These are phyloP conservation scores for Puntigrus tetrazona DNA, from an alignment of 2,113 vertebrate genomes.

Conservation along the genomic window DNA sequence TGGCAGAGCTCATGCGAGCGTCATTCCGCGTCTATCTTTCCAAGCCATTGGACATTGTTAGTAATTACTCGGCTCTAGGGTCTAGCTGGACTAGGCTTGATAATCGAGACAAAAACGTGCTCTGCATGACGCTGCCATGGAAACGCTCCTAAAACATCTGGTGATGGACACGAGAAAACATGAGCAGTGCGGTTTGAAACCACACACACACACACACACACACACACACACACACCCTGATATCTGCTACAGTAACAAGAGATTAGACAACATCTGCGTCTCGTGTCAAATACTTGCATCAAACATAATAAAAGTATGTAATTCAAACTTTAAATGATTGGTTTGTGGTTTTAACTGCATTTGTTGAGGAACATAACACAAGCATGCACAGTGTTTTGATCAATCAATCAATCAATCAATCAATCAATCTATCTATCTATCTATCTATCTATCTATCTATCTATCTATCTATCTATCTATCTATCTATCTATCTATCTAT, in stretches of 20 bases:
- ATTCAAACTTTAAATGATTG: neutral
- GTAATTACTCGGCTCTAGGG: conserved; percentile 9
- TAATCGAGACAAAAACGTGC: neutral
- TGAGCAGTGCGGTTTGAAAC: neutral
- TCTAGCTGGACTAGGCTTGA: neutral
- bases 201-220: neutral
- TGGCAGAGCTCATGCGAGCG: neutral
- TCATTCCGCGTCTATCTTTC: conserved; percentile 9
- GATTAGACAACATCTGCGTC: neutral
- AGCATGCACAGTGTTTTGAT: too few relatives aligned
- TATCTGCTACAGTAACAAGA: neutral
- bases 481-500: too few relatives aligned
- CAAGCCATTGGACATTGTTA: neutral
- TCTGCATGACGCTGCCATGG: neutral
- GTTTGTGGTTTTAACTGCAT: neutral
- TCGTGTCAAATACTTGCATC: neutral
- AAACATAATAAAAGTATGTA: neutral
- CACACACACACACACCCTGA: neutral
- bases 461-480: too few relatives aligned
- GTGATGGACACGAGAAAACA: neutral
- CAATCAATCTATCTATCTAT: too few relatives aligned
- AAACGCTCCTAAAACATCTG: neutral
- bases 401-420: too few relatives aligned
- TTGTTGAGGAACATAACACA: neutral
- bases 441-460: too few relatives aligned